Percentiles rank a stretch among this genome's conserved stretches.
Evolutionary conservation across 2,888 invertebrate genomes (phyloP).

Genomic region (Trichogramma dendrolimi): DNA sequence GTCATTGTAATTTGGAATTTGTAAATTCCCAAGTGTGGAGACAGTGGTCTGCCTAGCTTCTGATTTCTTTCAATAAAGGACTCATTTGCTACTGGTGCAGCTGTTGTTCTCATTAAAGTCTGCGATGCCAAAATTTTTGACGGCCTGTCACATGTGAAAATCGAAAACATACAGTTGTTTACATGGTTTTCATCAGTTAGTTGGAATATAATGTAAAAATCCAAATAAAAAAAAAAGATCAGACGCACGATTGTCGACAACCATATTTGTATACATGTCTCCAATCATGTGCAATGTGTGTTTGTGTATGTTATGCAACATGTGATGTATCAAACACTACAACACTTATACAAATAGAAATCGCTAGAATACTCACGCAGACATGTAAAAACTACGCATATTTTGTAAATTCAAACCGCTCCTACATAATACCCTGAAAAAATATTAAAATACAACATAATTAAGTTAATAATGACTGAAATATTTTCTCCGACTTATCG

Average conservation of each 20-base stretch:
- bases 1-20: slow-evolving; percentile 72
- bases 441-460: neutral
- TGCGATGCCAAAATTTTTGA: neutral
- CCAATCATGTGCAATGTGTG: too few species aligned
- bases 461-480: too few species aligned
- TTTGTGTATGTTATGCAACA: too few species aligned
- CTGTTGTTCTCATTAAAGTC: too few species aligned
- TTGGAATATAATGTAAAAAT: too few species aligned
- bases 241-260: too few species aligned
- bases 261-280: too few species aligned
- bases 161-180: too few species aligned
- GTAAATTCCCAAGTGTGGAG: slow-evolving; percentile 84
- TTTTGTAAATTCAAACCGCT: too few species aligned
- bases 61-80: slow-evolving; percentile 68
- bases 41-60: slow-evolving; percentile 71
- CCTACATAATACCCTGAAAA: neutral
- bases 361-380: slow-evolving; percentile 33
- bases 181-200: too few species aligned
- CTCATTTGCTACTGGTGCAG: slow-evolving; percentile 43
- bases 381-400: too few species aligned
- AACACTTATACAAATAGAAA: slow-evolving; percentile 14
- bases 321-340: neutral
- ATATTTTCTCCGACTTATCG: too few species aligned
- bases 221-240: neutral
- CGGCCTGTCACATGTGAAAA: slow-evolving; percentile 18